Base-by-base conservation (phyloP, 1,140 invertebrate genomes). In the Apis dorsata region DNA sequence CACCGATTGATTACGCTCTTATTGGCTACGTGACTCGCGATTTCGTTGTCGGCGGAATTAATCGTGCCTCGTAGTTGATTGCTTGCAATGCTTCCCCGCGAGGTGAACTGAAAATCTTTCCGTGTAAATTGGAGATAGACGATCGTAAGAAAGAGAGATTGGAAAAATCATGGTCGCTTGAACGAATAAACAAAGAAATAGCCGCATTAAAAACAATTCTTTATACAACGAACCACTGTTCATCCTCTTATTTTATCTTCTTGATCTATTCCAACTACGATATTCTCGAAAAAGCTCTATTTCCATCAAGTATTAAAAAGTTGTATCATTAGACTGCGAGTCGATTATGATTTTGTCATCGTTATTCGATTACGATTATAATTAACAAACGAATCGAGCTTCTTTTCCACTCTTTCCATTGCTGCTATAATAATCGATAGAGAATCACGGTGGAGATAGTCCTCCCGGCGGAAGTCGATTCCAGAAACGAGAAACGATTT, bases 301-400 rank as follows among this genome's bases (percentile, higher is more conserved):
- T 69, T 21, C 44, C 73, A 11, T 57, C 65, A 19, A 34, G 34
- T 0, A 2, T 24, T 70, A 53, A 68, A 63, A 76, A 77, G n/a
- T 49, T 70, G 75, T 49, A 83, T 83, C 79, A 72, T 83, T 72
- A 78, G n/a, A 21, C 59, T 19, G 44, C 81, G 59, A 72, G 66
- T 83, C 75, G 68, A 75, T 65, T 73, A 77, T 28, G 68, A 24
- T 79, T 17, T 65, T 24, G 59, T 66, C 81, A 65, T 75, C 81
- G 76, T 83, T 83, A 83, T 69, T 79, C 81, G 71, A 76, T 86
- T 77, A 84, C 81, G 85, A 80, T 86, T 77, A 84, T 80, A 81
- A 88, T 87, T 85, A 44, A 85, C 80, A 63, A 76, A 60, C 83
- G n/a, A 76, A 60, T 62, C 57, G 28, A 60, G 17, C 44, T 17